Evolutionary conservation across 1,140 invertebrate genomes (phyloP), one percentile per base, ranked within the genome.

Genomic region (Macrobrachium nipponense): DNA sequence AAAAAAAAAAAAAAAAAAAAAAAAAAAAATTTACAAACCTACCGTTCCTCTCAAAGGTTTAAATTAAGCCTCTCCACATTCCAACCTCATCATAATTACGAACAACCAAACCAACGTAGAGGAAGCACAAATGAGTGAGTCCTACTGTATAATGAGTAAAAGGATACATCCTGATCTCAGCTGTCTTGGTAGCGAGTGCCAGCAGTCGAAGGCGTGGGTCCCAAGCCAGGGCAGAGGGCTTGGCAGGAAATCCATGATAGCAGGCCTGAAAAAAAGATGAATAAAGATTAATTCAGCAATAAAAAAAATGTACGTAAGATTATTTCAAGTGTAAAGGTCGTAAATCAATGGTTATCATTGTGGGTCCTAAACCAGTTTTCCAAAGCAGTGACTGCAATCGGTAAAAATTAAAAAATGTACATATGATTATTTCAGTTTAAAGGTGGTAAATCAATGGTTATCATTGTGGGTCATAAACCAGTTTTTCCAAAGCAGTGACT

Each of bases 191-290:
- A 87, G 96, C 97, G 89, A 99, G 94, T 51, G 97, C 97, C 90
- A 98, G 93, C 64, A 99, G 92, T 86, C 95, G 93, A 17, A 98
- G 93, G 82, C 95, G 93, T 0, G 96, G 94, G 92, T 99, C 98
- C 94, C 97, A 98, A 17, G 97, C 97, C 88, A 99, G 91, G 15
- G 96, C 95, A n/a, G 96, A 96, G 5, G 97, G 97, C 92, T 97
- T 96, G 91, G 97, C 96, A 60, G 98, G 97, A 92, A 99, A 99
- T 89, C 98, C 98, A 95, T 99, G 97, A 90, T 98, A 96, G 59
- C 88, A 88, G 10, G 79, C 80, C 88, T 88, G 83, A 10, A 59
- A 27, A 8, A 68, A n/a, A 44, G 20, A 36, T 17, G 36, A 80
- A 51, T 61, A 73, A 44, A 7, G 18, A 36, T 73, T n/a, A 70